Evolutionary conservation across 92 coral and sea anemone species (phyloP), one percentile per base, ranked within the genome.

Genomic region (Galaxea fascicularis): DNA sequence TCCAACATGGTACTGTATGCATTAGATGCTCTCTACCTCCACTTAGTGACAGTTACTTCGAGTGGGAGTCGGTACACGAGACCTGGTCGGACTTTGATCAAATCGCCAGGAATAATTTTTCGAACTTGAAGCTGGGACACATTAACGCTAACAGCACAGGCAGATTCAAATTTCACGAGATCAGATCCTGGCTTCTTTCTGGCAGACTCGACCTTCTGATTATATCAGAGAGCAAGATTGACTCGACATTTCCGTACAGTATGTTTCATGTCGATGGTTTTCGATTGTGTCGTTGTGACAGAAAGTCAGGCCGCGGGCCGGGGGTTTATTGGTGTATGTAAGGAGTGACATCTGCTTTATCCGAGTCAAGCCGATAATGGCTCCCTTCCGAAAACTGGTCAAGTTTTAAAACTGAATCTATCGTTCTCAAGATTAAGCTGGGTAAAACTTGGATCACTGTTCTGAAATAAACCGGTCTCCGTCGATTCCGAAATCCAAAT

Each of bases 191-290:
- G 89, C 77, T 85, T 18, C 16, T 45, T 0, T 77, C 77, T 1
- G 68, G 77, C 20, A 39, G 51, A 24, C 41, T 75, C 6, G 89
- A 85, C 57, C 10, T 85, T 18, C 24, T 86, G 10, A 67, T 86
- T 31, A 65, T 86, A 49, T 67, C 85, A 10, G 85, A 86, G 44
- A 78, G 85, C 16, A 86, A 86, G 67, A 28, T 86, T 15, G 73
- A 69, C 58, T 8, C n/a, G 13, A 78, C 22, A 25, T 86, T 78
- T 44, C 89, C 89, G 15, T 44, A 78, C 66, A 78, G 85, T 63
- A 84, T 77, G 41, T 76, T 78, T 86, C 66, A 69, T 27, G 59
- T 86, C 44, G 39, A 86, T 16, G 89, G 85, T n/a, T 86, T 29
- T 66, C 73, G 85, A 28, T 24, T 86, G 70, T 67, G 68, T 68